Base-by-base conservation (phyloP, 2,888 invertebrate genomes). In the Drosophila sordidapex region DNA sequence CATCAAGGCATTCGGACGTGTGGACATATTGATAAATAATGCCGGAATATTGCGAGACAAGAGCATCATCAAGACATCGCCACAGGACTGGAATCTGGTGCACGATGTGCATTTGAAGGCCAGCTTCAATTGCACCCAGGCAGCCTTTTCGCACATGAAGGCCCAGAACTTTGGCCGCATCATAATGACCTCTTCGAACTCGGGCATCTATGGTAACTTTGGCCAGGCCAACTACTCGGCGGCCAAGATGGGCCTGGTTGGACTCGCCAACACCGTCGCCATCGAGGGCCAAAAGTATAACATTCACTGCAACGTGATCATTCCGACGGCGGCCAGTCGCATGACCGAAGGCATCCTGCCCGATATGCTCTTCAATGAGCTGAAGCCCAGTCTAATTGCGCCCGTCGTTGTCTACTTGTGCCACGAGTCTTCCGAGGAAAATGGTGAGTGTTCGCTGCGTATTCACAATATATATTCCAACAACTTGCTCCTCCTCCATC, bases 11-110 rank as follows among this genome's bases (percentile, higher is more conserved):
- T 99, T 97, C 94, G 99, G 98, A 21, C 94, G 97, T 60, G 93
- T 98, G 60, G 99, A 99, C 94, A 96, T 99, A 91, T 94, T 99
- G 63, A 95, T 99, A 73, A 99, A 99, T 93, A 99, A 99, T 95
- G 99, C 99, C 70, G 99, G 99, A 35, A 99, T 99, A 91, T 94
- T 99, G 59, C 95, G 99, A 75, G 99, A 99, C 94, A 96, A 96
- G 92, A 98, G 98, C 87, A 97, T 99, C 93, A 94, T 95, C 0
- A 97, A 98, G 91, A 97, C 97, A 93, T 95, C 97, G 13, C 97
- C 98, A 49, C 92, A 98, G 97, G 95, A 95, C 88, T 95, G 95
- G 95, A 94, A 99, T 93, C 93, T 98, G 36, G 96, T 99, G 67
- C 96, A 98, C 70, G 95, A 96, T 82, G 98, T 99, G 1, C 99